Percentiles rank a stretch among this genome's conserved stretches.
phyloP scores from a whole-genome alignment of 2,113 vertebrate genomes.

The Carlito syrichta region DNA sequence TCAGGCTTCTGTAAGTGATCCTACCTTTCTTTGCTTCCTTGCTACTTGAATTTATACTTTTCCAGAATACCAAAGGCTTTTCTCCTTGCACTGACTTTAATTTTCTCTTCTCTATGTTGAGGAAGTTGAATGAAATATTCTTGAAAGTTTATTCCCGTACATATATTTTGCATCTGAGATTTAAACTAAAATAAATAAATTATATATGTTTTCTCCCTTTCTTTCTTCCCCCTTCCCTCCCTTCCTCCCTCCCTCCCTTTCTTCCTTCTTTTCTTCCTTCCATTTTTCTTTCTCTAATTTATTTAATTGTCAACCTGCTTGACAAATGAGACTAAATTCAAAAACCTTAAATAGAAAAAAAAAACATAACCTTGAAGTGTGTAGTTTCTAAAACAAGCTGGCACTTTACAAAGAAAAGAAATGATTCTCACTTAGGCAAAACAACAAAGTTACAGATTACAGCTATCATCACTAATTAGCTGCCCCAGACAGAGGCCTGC shows the following conservation, averaged over 20 bases:
- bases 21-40: neutral
- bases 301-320: neutral
- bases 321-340: neutral
- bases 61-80: neutral
- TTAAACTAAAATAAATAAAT: neutral
- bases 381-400: conserved; percentile 52
- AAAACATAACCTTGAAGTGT: conserved; percentile 22
- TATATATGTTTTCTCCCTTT: neutral
- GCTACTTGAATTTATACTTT: neutral
- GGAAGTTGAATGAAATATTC: neutral
- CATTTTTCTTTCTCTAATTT: neutral
- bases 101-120: neutral
- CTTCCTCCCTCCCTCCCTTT: neutral
- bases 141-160: neutral
- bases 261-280: neutral
- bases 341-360: neutral
- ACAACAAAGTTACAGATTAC: conserved; percentile 60
- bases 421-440: conserved; percentile 48
- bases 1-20: neutral
- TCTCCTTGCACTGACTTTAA: neutral
- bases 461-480: conserved; percentile 62
- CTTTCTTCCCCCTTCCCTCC: accelerated
- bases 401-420: conserved; percentile 36
- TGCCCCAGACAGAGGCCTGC: conserved; percentile 65
- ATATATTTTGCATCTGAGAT: neutral